Base-by-base conservation (phyloP, 2,888 invertebrate species). In the Orchestes rusci region DNA sequence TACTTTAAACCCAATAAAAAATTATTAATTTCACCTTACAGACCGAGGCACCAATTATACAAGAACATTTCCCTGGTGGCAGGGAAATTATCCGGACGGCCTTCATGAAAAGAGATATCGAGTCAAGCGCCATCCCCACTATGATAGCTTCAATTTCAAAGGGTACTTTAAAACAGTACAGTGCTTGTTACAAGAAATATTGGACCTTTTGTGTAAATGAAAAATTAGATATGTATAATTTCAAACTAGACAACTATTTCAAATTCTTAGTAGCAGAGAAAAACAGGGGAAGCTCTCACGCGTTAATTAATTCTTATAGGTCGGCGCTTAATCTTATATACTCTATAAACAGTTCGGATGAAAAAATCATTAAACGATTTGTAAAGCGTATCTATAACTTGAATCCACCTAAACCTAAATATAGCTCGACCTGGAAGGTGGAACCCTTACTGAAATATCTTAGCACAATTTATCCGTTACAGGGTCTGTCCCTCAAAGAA, bases 341-440 rank as follows among this genome's bases (percentile, higher is more conserved):
- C 15, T 30, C 38, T 3, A 3, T 18, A 5, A 40, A 3, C 12
- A 12, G 4, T 12, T n/a, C 3, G 4, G 43, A 43, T 20, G 43
- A 43, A 30, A 18, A 8, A 15, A 16, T 39, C 3, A 29, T 39
- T 8, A 39, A 39, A 30, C 16, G 43, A 31, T 43, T 40, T 31
- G n/a, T 43, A 4, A 40, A 41, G 31, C 39, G 43, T 19, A 17
- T 4, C 18, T 43, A 40, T 16, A 39, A 43, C 40, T 8, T 36
- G 17, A 43, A 43, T 17, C 39, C 39, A 2, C 39, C 43, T 13
- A 30, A 19, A 40, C 43, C 39, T 13, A 43, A 43, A 15, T 43
- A 43, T 18, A 15, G 30, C 19, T 20, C 31, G 16, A 43, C 43
- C n/a, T 43, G 39, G 39, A 39, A 41, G 12, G 37, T 40, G 19